Evolutionary conservation across 2,797 vertebrate species (phyloP).

Genomic region (Limosa lapponica): DNA sequence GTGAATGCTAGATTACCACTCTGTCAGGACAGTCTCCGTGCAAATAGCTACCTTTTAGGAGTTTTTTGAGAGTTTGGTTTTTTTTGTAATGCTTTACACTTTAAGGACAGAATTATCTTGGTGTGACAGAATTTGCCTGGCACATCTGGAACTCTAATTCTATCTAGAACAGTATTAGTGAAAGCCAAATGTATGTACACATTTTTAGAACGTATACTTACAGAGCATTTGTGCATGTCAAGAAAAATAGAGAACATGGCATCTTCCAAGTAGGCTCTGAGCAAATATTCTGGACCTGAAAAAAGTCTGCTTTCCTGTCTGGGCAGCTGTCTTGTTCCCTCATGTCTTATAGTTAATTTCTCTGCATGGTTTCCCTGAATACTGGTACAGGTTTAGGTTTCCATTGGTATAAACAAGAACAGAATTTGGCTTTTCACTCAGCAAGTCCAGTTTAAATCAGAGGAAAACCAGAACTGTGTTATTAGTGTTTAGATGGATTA

Average conservation of each 20-base stretch:
- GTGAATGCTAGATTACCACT: not conserved
- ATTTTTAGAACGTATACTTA: not conserved
- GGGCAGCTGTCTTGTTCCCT: not conserved
- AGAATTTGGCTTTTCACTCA: slow-evolving; percentile 1
- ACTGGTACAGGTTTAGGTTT: not conserved
- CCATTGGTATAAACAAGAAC: not conserved
- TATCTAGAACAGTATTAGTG: not conserved
- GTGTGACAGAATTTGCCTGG: not conserved
- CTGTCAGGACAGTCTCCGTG: not conserved
- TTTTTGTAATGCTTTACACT: not conserved
- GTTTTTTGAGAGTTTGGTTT: not conserved
- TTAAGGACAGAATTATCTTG: not conserved
- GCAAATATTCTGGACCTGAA: not conserved
- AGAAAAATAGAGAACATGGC: not conserved
- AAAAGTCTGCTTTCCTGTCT: not conserved
- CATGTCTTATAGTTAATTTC: not conserved
- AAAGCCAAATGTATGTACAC: not conserved
- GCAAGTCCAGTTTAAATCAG: not conserved
- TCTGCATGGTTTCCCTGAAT: not conserved
- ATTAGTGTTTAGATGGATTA: not conserved
- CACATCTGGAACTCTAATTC: not conserved
- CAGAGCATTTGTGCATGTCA: not conserved
- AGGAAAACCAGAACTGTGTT: not conserved
- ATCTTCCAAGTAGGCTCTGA: not conserved
- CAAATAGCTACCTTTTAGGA: not conserved